Evolutionary conservation across 2,113 vertebrate species (phyloP).

Genomic region (human (Homo sapiens)): DNA sequence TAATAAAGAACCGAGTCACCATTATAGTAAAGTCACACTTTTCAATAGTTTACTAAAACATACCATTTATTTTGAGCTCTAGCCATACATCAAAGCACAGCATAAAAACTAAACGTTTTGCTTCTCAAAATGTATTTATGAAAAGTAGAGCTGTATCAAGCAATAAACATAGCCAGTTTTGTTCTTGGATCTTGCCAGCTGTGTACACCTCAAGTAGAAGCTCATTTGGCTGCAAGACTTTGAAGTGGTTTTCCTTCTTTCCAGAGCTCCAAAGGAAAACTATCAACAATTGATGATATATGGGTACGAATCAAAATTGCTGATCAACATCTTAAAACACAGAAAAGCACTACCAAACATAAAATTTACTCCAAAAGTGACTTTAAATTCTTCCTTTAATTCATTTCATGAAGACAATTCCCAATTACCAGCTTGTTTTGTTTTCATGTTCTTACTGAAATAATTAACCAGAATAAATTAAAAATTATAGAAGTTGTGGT

Average conservation of each 20-base stretch:
- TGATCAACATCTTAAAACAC: conserved; percentile 28
- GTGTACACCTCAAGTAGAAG: not conserved
- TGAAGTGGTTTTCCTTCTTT: not conserved
- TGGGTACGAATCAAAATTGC: not conserved
- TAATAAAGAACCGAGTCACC: not conserved
- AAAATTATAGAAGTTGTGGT: conserved; percentile 18
- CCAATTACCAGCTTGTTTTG: conserved; percentile 30
- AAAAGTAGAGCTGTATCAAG: not conserved
- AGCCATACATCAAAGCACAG: not conserved
- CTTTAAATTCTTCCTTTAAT: conserved; percentile 30
- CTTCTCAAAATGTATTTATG: conserved; percentile 43
- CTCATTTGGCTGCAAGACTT: not conserved
- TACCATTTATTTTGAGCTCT: conserved; percentile 3
- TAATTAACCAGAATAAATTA: conserved; percentile 53
- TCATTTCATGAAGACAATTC: conserved; percentile 25
- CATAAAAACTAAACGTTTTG: not conserved
- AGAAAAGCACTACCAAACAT: not conserved
- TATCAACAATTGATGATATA: not conserved
- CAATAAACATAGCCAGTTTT: not conserved
- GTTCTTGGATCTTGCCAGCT: not conserved
- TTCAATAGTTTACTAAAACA: conserved; percentile 8
- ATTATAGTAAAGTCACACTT: conserved; percentile 15
- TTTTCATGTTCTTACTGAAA: conserved; percentile 44
- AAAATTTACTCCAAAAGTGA: conserved; percentile 7
- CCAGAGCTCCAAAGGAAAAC: not conserved